Percentiles rank a stretch among this genome's conserved stretches.
Evolutionary conservation across 2,113 vertebrate species (phyloP).

Genomic region (Sinocyclocheilus anshuiensis): DNA sequence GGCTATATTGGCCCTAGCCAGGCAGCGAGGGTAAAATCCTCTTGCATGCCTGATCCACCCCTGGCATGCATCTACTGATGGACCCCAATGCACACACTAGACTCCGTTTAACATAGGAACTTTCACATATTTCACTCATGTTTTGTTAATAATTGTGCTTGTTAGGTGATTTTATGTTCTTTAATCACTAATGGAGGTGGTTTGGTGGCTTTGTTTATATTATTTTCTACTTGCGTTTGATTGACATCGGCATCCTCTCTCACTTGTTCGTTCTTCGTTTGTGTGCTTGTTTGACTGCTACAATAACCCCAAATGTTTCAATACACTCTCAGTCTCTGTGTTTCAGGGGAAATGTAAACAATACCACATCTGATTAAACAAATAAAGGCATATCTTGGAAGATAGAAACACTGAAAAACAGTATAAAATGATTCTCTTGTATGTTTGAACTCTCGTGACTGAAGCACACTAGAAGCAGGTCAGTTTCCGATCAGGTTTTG

Average conservation of each 20-base stretch:
- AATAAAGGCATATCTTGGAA: constrained; percentile 60
- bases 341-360: constrained; percentile 78
- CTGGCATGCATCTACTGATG: no score
- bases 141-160: constrained; percentile 49
- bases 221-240: constrained; percentile 31
- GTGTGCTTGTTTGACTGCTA: constrained; percentile 41
- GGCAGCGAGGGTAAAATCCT: no score
- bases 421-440: constrained; percentile 5
- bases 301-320: constrained; percentile 11
- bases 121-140: constrained; percentile 46
- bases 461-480: neutral
- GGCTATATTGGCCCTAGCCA: no score
- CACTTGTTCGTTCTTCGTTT: neutral
- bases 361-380: constrained; percentile 74
- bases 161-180: constrained; percentile 18
- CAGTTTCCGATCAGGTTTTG: constrained; percentile 32
- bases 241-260: neutral
- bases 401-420: constrained; percentile 44
- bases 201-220: constrained; percentile 57
- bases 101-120: constrained; percentile 57
- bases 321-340: constrained; percentile 65
- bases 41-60: no score
- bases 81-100: constrained; percentile 64
- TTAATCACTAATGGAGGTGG: neutral
- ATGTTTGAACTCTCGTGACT: constrained; percentile 11